A percentile compares a stretch with the other conserved stretches of the same genome.
These are phyloP conservation scores for Agonum fuliginosum DNA, from an alignment of 2,888 invertebrate species.

Conservation along the genomic window DNA sequence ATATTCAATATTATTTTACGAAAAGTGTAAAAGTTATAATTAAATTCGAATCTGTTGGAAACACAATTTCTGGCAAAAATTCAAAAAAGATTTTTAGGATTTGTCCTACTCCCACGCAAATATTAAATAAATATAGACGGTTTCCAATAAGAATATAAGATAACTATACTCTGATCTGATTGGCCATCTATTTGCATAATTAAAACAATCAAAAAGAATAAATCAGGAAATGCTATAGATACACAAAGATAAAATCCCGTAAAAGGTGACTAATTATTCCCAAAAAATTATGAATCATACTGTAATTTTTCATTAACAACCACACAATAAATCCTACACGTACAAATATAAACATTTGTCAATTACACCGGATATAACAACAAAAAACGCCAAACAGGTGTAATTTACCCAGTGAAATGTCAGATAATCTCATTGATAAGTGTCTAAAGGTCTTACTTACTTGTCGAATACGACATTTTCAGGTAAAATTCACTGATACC, in stretches of 20 bases:
- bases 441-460: constrained; percentile 65
- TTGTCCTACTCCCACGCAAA: background rate
- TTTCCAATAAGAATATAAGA: background rate
- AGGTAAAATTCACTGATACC: constrained; percentile 37
- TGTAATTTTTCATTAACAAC: constrained; percentile 22
- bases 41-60: background rate
- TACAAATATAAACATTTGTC: constrained; percentile 34
- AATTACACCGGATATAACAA: background rate
- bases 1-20: background rate
- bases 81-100: constrained; percentile 4
- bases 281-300: background rate
- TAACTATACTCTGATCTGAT: background rate
- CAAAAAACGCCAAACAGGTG: background rate
- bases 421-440: background rate
- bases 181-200: no score
- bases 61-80: background rate
- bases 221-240: no score
- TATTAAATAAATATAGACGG: constrained; percentile 19
- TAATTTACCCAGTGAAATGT: background rate
- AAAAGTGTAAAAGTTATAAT: background rate
- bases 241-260: no score
- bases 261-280: no score
- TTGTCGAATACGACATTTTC: constrained; percentile 69
- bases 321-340: background rate
- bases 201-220: no score